Evolutionary conservation across 92 coral and sea anemone species (phyloP), one percentile per base, ranked within the genome.

Genomic region (Zoanthus solanderi): DNA sequence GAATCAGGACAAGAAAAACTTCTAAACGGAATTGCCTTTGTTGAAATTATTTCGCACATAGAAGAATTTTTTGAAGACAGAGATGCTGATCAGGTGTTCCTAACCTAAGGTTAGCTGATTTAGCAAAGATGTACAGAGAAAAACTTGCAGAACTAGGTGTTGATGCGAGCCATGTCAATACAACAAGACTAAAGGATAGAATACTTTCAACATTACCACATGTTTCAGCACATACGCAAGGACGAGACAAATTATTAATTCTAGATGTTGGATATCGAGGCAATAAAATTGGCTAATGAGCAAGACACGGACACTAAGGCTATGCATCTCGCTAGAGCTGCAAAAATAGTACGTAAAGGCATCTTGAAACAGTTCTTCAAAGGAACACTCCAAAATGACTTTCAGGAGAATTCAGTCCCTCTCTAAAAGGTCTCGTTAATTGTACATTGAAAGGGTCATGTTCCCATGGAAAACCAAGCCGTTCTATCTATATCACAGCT

Each of bases 1-100:
- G 91, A 71, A 82, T 72, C 78, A 67, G 37, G 32, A 23, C 87
- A 80, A 83, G 92, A 89, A 67, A 85, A 84, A 67, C 75, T 23
- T 23, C 23, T 23, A 23, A 23, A 23, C 23, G 23, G 23, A 23
- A 23, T 23, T 23, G 23, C 23, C 23, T 23, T 23, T 23, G 23
- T 23, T 23, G 23, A 23, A 23, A 23, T 23, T 23, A 23, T 23
- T 23, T 23, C 23, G 23, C 23, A 23, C 23, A 23, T 23, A 23
- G 23, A 23, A 23, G 23, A 23, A 23, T 23, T 89, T 29, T 84
- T 84, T 61, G 84, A 89, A 84, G 88, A 84, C 6, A 18, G 34
- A 18, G 76, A 60, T 84, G 78, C 73, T 0, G 61, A 14, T 73
- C 63, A 57, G 63, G 63, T 57, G 83, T 84, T 76, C 77, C 77